Evolutionary conservation across 2,888 invertebrate genomes (phyloP), one percentile per base, ranked within the genome.

Genomic region (Galerucella nymphaeae): DNA sequence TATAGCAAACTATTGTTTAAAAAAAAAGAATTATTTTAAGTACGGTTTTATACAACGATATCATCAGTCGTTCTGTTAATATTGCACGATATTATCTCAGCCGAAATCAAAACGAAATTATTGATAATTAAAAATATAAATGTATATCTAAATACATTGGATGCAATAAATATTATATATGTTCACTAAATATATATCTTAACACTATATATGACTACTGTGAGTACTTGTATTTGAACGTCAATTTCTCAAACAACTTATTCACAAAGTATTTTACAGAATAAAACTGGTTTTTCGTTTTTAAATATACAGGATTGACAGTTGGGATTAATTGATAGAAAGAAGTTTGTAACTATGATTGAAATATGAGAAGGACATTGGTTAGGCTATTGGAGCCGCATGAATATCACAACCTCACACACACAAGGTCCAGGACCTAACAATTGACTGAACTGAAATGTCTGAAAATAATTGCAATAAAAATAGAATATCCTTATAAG

Each of bases 71-170:
- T 83, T 85, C 83, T 83, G 84, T 85, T 84, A 41, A 86, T 86
- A 87, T 87, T 87, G 87, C 87, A 87, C 87, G 83, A 84, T 84
- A 82, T 78, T 84, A 83, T 85, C 84, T 86, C 84, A 86, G 86
- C 86, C 84, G 82, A 86, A 84, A 82, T 78, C 77, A 71, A 82
- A 75, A 78, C 77, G 74, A 74, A 75, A 42, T 62, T 16, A 62
- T 62, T 75, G 75, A 73, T 66, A 75, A 74, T 74, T 67, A 77
- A 79, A 77, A 74, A 79, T 72, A 74, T 78, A 74, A 78, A 73
- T 74, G 76, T 80, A 80, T 82, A 80, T 83, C 82, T 84, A 83
- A 82, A 83, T 83, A 85, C 84, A 85, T 84, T 83, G 84, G 83
- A 83, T 83, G 86, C 83, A 86, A 85, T 87, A 86, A 84, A 85